Evolutionary conservation across 2,888 invertebrate species (phyloP).

Genomic region (Sphinx pinastri): DNA sequence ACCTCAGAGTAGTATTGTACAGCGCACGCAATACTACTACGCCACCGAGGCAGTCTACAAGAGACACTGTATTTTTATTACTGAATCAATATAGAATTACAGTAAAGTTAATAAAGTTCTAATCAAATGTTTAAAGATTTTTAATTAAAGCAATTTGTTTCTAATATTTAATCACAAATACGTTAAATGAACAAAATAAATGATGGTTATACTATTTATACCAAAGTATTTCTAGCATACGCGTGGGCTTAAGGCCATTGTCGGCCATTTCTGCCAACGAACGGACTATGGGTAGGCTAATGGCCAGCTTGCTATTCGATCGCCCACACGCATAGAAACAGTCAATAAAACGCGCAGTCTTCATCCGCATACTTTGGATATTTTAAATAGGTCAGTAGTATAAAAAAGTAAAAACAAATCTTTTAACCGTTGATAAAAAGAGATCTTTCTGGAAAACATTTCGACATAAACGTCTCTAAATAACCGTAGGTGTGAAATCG

Average conservation of each 20-base stretch:
- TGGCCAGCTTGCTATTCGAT: constrained; percentile 11
- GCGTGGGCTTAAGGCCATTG: constrained; percentile 22
- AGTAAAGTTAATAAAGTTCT: background rate
- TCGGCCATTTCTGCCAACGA: background rate
- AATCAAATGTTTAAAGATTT: background rate
- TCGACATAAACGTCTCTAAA: constrained; percentile 37
- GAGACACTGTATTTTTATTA: background rate
- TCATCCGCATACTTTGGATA: constrained; percentile 10
- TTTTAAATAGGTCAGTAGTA: constrained; percentile 29
- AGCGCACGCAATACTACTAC: too few species aligned
- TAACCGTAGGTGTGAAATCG: constrained; percentile 57
- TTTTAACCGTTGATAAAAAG: constrained; percentile 28
- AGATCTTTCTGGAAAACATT: constrained; percentile 43
- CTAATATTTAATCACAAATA: background rate
- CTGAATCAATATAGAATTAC: background rate
- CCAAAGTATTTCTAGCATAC: background rate
- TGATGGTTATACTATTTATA: background rate
- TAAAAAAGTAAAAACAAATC: constrained; percentile 21
- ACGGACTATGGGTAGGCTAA: constrained; percentile 1
- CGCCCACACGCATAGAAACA: background rate
- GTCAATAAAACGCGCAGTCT: background rate
- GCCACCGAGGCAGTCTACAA: too few species aligned
- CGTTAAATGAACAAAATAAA: background rate
- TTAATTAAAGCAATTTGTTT: background rate
- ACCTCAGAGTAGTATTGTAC: too few species aligned